Evolutionary conservation across 2,113 vertebrate species (phyloP), one percentile per base, ranked within the genome.

Genomic region (Gadus chalcogrammus): DNA sequence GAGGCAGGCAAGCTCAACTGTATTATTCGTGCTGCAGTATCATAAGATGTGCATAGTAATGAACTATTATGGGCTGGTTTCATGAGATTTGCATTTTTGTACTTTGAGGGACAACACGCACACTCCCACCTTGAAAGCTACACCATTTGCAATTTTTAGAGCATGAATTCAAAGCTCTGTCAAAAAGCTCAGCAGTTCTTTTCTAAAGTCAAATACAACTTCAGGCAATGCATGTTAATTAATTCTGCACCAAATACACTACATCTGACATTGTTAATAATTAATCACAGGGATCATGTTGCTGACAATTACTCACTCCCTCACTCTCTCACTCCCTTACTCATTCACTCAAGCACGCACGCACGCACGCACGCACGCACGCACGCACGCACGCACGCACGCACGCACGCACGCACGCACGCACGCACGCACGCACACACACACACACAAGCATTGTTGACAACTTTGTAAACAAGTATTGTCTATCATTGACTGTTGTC

Each of bases 201-300:
- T 58, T 88, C 86, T 85, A 75, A 87, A 78, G 72, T 78, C 64
- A 68, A 68, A 69, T 81, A 64, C 76, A 78, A 85, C 85, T 72
- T 38, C 61, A 31, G 80, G 78, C 80, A 61, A 67, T 65, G 77
- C 22, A 72, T 81, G 76, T 81, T 72, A 70, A 85, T 75, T 61
- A 69, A 58, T 79, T 81, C 77, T 77, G 62, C 68, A 63, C 42
- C 77, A 78, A 77, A 79, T 73, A 58, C 17, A 48, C 1, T 9
- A 70, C 67, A 75, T 71, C 28, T 68, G 65, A 79, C 73, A 73
- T 83, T 15, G 65, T 81, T 77, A 75, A 80, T 80, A 76, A 81
- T 73, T 62, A 74, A 77, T 71, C 61, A 74, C 17, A 17, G 65
- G 55, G 66, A 80, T 71, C 53, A 64, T 76, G 70, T 60, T 74